A percentile compares a stretch with the other conserved stretches of the same genome.
These are phyloP conservation scores for Tetragonula clypearis DNA, from an alignment of 1,140 invertebrate species.

Conservation along the genomic window DNA sequence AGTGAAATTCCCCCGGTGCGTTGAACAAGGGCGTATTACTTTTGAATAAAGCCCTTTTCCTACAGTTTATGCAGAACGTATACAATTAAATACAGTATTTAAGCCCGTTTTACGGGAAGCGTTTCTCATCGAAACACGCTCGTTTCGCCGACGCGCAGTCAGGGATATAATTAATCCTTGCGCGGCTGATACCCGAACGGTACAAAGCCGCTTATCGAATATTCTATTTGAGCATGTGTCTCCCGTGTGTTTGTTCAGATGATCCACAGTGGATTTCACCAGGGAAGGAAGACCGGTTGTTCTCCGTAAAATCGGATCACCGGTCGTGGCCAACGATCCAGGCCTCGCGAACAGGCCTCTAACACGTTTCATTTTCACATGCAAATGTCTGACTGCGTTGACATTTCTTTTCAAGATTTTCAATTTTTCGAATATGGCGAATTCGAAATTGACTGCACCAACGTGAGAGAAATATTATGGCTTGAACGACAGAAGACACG, in stretches of 20 bases:
- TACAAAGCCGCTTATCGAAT: conserved; percentile 4
- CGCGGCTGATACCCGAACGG: background rate
- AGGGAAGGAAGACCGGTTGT: background rate
- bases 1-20: too few relatives aligned
- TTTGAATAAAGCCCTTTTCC: too few relatives aligned
- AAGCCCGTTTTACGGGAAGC: background rate
- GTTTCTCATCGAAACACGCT: background rate
- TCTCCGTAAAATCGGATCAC: background rate
- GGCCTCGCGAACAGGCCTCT: background rate
- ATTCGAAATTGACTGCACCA: too few relatives aligned
- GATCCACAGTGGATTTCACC: background rate
- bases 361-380: background rate
- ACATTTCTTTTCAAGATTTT: too few relatives aligned
- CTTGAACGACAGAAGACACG: too few relatives aligned
- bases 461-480: too few relatives aligned
- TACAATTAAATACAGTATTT: background rate
- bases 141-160: accelerated
- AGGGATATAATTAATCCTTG: background rate
- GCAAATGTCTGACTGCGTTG: too few relatives aligned
- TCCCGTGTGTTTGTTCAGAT: background rate
- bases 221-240: background rate
- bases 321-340: background rate
- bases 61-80: too few relatives aligned
- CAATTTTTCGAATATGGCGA: too few relatives aligned
- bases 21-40: too few relatives aligned